Evolutionary conservation across 2,797 vertebrate genomes (phyloP), one percentile per base, ranked within the genome.

Genomic region (Myotis planiceps): DNA sequence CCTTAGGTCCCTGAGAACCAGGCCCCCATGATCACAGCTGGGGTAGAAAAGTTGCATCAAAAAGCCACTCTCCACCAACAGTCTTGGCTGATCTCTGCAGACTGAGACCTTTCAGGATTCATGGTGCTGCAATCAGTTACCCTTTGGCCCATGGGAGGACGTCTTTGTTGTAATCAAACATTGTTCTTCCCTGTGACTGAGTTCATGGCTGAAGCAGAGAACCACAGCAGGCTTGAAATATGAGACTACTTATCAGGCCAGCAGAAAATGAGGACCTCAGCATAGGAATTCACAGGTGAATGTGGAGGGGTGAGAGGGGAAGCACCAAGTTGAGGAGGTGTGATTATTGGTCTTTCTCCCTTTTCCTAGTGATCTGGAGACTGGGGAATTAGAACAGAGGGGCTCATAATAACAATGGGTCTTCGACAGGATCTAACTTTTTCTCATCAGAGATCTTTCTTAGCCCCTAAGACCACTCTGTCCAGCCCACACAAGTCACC

Each of bases 251-350:
- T 19, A 21, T n/a, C 27, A 47, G n/a, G 5, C 25, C 63, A 68
- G 16, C 34, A 45, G 16, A 71, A 86, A 90, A 29, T 32, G n/a
- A 60, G 65, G 65, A 39, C n/a, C n/a, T 55, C 9, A 34, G 72
- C 42, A 7, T 7, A 63, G 75, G 25, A 37, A 27, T 32, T 66
- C 75, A 66, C n/a, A 86, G 75, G 47, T 55, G 47, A 66, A n/a
- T 1, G 0, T 10, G 32, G 21, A 47, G 29, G 13, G 15, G 4
- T 9, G 21, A 23, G 21, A 21, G 9, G 55, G 27, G 16, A 58
- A 13, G 34, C 6, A 8, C 13, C 19, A 16, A 9, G 14, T 9
- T 7, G 37, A 27, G 9, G 3, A 9, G 5, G 3, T 7, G 19
- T 25, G n/a, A 29, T 6, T 84, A 12, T 7, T 25, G 23, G 23